phyloP scores from a whole-genome alignment of 2,113 vertebrate genomes.

The Anguilla rostrata region DNA sequence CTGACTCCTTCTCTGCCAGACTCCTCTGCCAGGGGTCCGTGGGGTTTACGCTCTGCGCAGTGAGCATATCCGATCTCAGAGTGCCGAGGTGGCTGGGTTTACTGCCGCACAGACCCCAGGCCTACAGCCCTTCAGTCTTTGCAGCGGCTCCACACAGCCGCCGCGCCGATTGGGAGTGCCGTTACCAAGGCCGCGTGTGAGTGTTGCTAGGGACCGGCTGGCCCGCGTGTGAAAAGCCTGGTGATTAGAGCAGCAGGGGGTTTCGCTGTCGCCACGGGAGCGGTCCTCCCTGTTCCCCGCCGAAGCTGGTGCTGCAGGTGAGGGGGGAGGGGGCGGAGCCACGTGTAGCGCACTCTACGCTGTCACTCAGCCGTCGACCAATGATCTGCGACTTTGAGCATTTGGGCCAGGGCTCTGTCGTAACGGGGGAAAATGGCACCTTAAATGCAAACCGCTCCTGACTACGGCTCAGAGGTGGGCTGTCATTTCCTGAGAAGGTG shows the following conservation, averaged over 20 bases:
- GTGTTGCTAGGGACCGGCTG: not conserved
- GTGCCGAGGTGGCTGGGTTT: not conserved
- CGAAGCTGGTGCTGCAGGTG: too few species aligned
- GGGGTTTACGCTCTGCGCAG: not conserved
- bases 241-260: not conserved
- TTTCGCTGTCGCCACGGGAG: not conserved
- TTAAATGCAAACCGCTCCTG: slow-evolving; percentile 26
- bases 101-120: not conserved
- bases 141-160: not conserved
- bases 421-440: not conserved
- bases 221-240: not conserved
- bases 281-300: not conserved
- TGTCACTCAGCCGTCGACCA: not conserved
- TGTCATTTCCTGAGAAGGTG: not conserved
- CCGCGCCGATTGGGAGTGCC: not conserved
- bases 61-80: not conserved
- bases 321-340: not conserved
- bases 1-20: too few species aligned
- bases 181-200: not conserved
- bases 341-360: not conserved
- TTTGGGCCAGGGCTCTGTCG: slow-evolving; percentile 26
- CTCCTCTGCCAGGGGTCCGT: too few species aligned
- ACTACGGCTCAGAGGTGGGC: not conserved
- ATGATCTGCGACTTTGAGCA: not conserved
- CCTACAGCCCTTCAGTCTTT: not conserved